Base-by-base conservation (phyloP, 2,888 invertebrate genomes). In the Apeira syringaria region DNA sequence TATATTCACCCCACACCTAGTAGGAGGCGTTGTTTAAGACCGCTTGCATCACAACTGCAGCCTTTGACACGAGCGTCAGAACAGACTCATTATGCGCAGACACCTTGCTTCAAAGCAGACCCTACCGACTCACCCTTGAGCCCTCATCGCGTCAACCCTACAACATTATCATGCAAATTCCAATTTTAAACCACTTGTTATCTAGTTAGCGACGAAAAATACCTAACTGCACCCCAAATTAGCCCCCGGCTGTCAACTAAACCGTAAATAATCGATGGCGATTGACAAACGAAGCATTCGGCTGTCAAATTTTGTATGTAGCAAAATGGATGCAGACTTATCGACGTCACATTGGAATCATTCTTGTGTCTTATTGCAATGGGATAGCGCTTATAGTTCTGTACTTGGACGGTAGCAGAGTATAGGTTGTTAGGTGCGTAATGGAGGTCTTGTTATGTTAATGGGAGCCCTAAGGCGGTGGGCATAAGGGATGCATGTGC, bases 131-230 rank as follows among this genome's bases (percentile, higher is more conserved):
- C 56, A 41, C 56, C 57, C 59, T 35, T 26, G 27, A 45, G 31
- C 38, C 48, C 44, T 37, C 49, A 49, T 45, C 50, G 63, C 66
- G 24, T 55, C 70, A 73, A 61, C 69, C 66, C 64, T 49, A 54
- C 68, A 8, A 57, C 74, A 85, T 87, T 85, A 86, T 86, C 84
- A 89, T 89, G 88, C 80, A 88, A 82, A 89, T 88, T 77, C 75
- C 83, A 88, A 89, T 89, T 89, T 86, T 76, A 87, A 88, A 84
- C 88, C 88, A 88, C 88, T 89, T 86, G 88, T 89, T 89, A 89
- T 86, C 86, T 88, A 88, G 88, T 89, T 89, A 89, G 84, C 66
- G 70, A 71, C 78, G 80, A 87, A 85, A 87, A 89, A 89, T 87
- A 84, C 84, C 86, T 87, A 85, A 71, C 69, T 70, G 59, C 61